Evolutionary conservation across 2,113 vertebrate species (phyloP).

Genomic region (Gracilinanus agilis): DNA sequence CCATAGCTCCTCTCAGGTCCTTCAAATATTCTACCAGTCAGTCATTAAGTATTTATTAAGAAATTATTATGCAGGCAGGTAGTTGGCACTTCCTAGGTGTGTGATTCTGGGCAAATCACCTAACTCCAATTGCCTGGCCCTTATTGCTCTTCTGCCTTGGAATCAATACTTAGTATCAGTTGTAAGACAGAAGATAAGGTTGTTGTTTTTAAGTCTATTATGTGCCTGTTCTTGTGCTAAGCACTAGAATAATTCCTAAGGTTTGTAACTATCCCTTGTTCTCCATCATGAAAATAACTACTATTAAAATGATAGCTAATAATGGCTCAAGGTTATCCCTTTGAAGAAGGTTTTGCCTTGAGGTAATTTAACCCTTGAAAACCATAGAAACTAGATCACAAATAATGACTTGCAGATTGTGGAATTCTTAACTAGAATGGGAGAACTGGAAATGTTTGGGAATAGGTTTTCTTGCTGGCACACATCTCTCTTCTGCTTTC

Average conservation of each 20-base stretch:
- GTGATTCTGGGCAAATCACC: no score
- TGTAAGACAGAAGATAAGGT: no score
- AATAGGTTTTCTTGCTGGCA: not conserved
- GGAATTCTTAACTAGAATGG: not conserved
- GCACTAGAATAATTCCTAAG: no score
- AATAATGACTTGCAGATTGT: not conserved
- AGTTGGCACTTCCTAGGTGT: no score
- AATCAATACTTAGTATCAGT: no score
- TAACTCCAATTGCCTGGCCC: no score
- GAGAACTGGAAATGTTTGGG: not conserved
- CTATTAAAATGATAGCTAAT: not conserved
- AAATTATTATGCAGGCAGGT: not conserved
- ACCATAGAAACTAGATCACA: not conserved
- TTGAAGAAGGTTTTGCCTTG: not conserved
- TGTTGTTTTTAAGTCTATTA: no score
- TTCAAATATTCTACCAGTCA: not conserved
- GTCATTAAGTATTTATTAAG: not conserved
- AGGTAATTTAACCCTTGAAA: not conserved
- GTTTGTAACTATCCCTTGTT: not conserved
- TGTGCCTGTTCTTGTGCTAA: no score
- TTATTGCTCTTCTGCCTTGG: no score
- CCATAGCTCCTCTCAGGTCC: not conserved
- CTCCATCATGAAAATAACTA: not conserved
- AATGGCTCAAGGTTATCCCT: not conserved
- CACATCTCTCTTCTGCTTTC: not conserved